phyloP scores from a whole-genome alignment of 2,113 vertebrate genomes.

The Conger conger region DNA sequence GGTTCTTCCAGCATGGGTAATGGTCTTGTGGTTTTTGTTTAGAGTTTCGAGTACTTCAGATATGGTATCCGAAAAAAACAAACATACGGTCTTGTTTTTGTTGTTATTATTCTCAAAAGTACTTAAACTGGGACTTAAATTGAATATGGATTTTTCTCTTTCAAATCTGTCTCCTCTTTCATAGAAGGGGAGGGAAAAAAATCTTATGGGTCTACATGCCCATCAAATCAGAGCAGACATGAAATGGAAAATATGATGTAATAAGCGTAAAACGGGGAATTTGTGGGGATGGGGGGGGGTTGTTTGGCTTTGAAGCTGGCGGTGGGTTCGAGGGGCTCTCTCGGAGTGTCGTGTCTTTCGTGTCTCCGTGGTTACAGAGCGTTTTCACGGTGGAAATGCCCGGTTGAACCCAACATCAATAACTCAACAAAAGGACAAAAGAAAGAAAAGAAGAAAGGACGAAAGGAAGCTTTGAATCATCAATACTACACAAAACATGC shows the following conservation, averaged over 20 bases:
- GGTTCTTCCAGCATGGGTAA: too few species aligned
- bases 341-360: too few species aligned
- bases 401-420: too few species aligned
- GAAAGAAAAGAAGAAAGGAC: too few species aligned
- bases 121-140: slow-evolving; percentile 1
- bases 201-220: not conserved
- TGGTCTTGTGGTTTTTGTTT: too few species aligned
- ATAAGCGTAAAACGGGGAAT: not conserved
- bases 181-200: not conserved
- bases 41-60: too few species aligned
- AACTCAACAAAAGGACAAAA: too few species aligned
- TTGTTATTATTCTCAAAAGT: not conserved
- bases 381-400: too few species aligned
- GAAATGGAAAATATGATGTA: not conserved
- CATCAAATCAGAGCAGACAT: not conserved
- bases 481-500: not conserved
- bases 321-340: not conserved
- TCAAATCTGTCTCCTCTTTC: not conserved
- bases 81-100: not conserved
- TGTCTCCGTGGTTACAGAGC: too few species aligned
- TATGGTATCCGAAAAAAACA: too few species aligned
- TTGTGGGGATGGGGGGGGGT: not conserved
- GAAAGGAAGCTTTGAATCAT: not conserved
- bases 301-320: not conserved
- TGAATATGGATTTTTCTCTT: not conserved